A percentile compares a stretch with the other conserved stretches of the same genome.
Conservation (phyloP, 2,797 vertebrate genomes). For the Geotrypetes seraphini region DNA sequence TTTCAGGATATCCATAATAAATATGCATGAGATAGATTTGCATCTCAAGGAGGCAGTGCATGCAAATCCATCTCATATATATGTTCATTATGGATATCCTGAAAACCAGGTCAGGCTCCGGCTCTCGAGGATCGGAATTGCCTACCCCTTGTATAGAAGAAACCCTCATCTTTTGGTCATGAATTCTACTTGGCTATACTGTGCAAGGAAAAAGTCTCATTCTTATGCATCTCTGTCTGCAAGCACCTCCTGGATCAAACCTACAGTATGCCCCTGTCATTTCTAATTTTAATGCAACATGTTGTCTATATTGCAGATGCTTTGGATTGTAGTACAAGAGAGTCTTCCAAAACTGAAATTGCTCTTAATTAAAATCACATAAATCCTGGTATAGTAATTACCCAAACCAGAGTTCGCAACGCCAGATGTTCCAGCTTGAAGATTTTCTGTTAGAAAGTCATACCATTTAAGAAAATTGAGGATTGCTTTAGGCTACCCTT, state of each 20-base stretch:
- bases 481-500: slow-evolving; percentile 2
- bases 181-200: neutral
- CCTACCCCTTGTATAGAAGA: slow-evolving; percentile 4
- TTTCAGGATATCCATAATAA: too few species aligned
- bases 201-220: neutral
- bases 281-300: slow-evolving; percentile 22
- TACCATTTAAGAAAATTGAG: slow-evolving; percentile 10
- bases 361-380: slow-evolving; percentile 30
- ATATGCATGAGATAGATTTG: too few species aligned
- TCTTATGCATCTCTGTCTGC: slow-evolving; percentile 2
- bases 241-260: neutral
- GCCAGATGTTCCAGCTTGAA: slow-evolving; percentile 19
- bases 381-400: slow-evolving; percentile 9
- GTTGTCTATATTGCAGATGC: slow-evolving; percentile 16
- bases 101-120: too few species aligned
- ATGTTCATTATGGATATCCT: too few species aligned
- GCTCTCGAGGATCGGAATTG: too few species aligned
- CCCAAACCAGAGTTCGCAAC: slow-evolving; percentile 29
- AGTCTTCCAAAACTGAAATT: slow-evolving; percentile 16
- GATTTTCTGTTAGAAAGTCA: slow-evolving; percentile 22
- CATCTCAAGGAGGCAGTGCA: too few species aligned
- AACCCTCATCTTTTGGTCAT: slow-evolving; percentile 5
- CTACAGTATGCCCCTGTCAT: slow-evolving; percentile 23
- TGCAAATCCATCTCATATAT: too few species aligned
- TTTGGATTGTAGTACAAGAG: slow-evolving; percentile 7